phyloP scores from a whole-genome alignment of 2,888 invertebrate species.

The Agrochola lota region DNA sequence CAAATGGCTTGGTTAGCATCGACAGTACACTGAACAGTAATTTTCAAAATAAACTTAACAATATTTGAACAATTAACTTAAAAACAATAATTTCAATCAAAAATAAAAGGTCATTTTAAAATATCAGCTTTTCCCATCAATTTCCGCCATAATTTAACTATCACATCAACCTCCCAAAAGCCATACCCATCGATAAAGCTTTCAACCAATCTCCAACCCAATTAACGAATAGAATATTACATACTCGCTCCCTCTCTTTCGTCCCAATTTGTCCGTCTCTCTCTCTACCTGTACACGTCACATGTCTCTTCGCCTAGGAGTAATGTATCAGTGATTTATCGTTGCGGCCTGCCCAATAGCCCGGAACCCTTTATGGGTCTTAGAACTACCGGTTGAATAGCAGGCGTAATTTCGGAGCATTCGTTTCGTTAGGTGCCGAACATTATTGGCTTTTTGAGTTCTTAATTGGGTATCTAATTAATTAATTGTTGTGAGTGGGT shows the following conservation, averaged over 20 bases:
- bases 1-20: too few species aligned
- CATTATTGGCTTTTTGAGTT: constrained; percentile 41
- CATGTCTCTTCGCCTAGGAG: constrained; percentile 67
- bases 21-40: background rate
- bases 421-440: constrained; percentile 45
- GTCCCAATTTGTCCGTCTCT: constrained; percentile 26
- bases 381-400: constrained; percentile 64
- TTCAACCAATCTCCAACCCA: constrained; percentile 56
- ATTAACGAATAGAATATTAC: constrained; percentile 61
- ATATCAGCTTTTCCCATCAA: background rate
- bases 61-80: background rate
- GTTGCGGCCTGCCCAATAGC: constrained; percentile 76
- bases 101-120: background rate
- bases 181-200: constrained; percentile 36
- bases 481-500: background rate
- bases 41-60: background rate
- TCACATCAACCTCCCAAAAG: constrained; percentile 11
- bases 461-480: constrained; percentile 24
- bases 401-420: constrained; percentile 41
- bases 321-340: constrained; percentile 81
- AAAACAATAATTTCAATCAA: background rate
- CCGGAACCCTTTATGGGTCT: constrained; percentile 72
- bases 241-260: constrained; percentile 38
- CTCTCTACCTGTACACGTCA: constrained; percentile 58
- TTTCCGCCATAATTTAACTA: constrained; percentile 14